phyloP scores from a whole-genome alignment of 2,113 vertebrate species.

The Nipponia nippon region DNA sequence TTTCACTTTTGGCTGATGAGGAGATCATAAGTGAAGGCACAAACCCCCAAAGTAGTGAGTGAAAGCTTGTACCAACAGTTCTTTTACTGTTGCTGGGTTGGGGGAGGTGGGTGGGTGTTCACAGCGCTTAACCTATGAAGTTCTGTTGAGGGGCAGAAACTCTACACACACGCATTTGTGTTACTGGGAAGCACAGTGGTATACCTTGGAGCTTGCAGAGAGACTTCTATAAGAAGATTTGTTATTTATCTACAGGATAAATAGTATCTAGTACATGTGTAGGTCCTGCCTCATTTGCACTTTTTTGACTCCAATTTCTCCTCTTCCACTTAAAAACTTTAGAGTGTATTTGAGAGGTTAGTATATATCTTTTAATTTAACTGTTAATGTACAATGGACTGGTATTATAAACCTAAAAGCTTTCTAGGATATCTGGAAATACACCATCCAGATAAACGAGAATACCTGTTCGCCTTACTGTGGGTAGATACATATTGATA shows the following conservation, averaged over 20 bases:
- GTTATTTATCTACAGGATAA: neutral
- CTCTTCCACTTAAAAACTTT: neutral
- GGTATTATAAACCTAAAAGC: neutral
- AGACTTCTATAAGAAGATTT: neutral
- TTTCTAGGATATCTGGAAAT: neutral
- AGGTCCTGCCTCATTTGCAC: neutral
- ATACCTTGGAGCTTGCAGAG: neutral
- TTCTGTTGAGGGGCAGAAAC: neutral
- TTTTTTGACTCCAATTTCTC: neutral
- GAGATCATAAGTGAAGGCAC: neutral
- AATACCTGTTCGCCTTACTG: neutral
- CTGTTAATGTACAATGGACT: neutral
- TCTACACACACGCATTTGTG: neutral
- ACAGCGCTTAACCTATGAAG: neutral
- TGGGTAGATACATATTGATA: neutral
- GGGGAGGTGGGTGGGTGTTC: neutral
- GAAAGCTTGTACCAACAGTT: neutral
- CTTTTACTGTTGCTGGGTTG: neutral
- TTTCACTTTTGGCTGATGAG: neutral
- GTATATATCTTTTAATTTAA: neutral
- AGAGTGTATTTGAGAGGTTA: neutral
- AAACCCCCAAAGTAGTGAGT: neutral
- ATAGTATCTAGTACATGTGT: rapidly evolving
- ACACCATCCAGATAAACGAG: neutral
- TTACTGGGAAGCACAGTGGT: neutral